These are phyloP conservation scores for Pica pica DNA, from an alignment of 2,113 vertebrate genomes.

Conservation along the genomic window DNA sequence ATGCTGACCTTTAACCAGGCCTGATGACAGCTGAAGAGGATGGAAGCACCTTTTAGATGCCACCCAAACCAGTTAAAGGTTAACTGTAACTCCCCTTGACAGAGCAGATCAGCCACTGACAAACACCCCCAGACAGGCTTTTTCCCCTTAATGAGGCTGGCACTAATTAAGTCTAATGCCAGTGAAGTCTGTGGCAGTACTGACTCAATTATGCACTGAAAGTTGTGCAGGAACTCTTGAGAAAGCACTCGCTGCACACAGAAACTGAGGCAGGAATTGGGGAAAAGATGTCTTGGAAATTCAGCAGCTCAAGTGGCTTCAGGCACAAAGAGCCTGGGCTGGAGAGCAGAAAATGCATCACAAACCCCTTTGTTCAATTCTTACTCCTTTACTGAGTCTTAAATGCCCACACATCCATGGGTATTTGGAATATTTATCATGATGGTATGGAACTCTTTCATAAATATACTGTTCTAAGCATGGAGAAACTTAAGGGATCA, in stretches of 20 bases:
- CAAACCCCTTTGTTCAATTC: neutral
- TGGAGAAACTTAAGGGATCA: neutral
- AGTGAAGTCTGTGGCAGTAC: neutral
- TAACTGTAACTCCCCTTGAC: neutral
- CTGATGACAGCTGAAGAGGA: neutral
- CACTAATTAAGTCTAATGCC: neutral
- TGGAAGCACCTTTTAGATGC: neutral
- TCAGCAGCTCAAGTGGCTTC: neutral
- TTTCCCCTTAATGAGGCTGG: neutral
- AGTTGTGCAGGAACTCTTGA: neutral
- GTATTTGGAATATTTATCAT: neutral
- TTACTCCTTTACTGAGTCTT: neutral
- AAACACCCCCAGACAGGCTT: neutral
- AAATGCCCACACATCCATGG: fast-evolving
- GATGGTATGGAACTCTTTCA: neutral
- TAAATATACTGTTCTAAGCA: neutral
- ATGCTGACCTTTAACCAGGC: neutral
- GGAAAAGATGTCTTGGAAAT: neutral
- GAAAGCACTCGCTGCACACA: neutral
- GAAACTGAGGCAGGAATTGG: neutral
- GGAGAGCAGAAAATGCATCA: neutral
- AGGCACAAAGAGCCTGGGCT: neutral
- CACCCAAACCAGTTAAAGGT: neutral
- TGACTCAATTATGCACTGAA: neutral
- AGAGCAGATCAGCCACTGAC: neutral